A percentile compares a stretch with the other conserved stretches of the same genome.
These are phyloP conservation scores for Brienomyrus longianalis DNA, from an alignment of 2,113 vertebrate species.

Conservation along the genomic window DNA sequence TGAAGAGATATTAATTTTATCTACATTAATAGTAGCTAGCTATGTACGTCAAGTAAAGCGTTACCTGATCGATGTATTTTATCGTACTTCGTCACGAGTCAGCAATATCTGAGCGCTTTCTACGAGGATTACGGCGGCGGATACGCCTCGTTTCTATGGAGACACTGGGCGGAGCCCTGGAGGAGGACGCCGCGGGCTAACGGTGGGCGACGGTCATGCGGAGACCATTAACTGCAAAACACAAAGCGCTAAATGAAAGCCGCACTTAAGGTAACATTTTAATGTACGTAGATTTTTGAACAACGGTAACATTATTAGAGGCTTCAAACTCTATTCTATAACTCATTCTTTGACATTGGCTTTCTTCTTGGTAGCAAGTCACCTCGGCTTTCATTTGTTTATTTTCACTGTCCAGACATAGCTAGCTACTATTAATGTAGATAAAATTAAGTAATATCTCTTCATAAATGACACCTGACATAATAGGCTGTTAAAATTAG, in stretches of 20 bases:
- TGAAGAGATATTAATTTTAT: no score
- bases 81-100: neutral
- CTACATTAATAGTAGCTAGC: no score
- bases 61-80: neutral
- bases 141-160: neutral
- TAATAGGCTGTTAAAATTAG: neutral
- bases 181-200: neutral
- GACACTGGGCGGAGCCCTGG: neutral
- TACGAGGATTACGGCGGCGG: neutral
- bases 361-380: neutral
- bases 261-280: neutral
- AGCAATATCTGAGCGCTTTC: neutral
- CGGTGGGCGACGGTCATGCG: neutral
- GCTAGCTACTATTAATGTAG: neutral
- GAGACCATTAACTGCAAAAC: neutral
- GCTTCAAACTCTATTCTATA: neutral
- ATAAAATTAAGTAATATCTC: neutral
- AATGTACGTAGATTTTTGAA: neutral
- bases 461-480: neutral
- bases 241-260: conserved; percentile 1
- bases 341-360: neutral
- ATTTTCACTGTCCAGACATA: neutral
- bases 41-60: neutral
- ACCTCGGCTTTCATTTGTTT: neutral
- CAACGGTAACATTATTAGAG: neutral